Percentiles rank a stretch among this genome's conserved stretches.
phyloP scores from a whole-genome alignment of 2,888 invertebrate genomes.

The Terebella lapidaria region DNA sequence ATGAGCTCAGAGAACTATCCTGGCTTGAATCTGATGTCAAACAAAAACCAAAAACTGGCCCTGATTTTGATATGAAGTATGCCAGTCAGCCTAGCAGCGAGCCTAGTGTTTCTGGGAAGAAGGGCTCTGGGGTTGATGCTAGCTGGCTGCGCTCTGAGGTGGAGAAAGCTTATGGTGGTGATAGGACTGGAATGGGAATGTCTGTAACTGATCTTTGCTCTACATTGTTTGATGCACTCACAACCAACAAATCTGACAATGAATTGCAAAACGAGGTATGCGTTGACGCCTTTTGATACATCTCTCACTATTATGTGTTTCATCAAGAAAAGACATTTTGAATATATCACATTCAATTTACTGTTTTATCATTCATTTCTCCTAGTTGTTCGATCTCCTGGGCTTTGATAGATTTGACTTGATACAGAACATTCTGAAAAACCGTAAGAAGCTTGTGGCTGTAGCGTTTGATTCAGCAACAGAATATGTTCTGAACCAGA shows the following conservation, averaged over 20 bases:
- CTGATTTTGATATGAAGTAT: conserved; percentile 31
- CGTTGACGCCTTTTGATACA: neutral
- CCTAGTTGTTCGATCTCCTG: conserved; percentile 73
- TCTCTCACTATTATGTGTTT: no score
- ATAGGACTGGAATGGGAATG: conserved; percentile 28
- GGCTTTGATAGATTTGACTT: conserved; percentile 81
- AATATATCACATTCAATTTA: neutral
- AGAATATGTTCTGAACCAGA: neutral
- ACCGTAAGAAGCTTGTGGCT: conserved; percentile 58
- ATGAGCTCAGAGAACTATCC: no score
- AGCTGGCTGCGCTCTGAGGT: conserved; percentile 19
- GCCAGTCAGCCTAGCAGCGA: neutral
- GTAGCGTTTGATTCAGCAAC: conserved; percentile 29
- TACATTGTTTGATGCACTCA: conserved; percentile 45
- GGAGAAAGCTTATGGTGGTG: conserved; percentile 29
- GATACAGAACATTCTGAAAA: conserved; percentile 64
- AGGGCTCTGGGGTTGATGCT: conserved; percentile 12
- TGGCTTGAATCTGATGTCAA: neutral
- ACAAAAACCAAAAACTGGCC: conserved; percentile 1
- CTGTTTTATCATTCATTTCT: neutral
- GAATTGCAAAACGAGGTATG: conserved; percentile 48
- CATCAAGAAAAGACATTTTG: no score
- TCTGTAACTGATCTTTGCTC: conserved; percentile 37
- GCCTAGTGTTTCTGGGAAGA: neutral
- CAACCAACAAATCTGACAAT: conserved; percentile 38